These are phyloP conservation scores for Liasis olivaceus DNA, from an alignment of 2,797 vertebrate genomes.

Conservation along the genomic window DNA sequence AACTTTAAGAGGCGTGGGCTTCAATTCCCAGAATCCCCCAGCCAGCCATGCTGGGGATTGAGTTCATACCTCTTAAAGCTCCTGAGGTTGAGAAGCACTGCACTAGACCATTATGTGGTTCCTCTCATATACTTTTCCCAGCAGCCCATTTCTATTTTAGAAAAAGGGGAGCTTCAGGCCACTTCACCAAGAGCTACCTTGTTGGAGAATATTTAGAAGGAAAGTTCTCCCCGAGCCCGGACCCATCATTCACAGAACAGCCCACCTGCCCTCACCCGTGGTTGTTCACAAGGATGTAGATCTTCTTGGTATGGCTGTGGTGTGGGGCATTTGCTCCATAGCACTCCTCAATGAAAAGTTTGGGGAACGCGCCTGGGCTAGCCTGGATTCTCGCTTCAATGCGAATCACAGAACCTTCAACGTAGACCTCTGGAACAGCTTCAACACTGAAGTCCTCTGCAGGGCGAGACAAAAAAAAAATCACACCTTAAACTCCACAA, in stretches of 20 bases:
- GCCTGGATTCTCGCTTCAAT: conserved; percentile 80
- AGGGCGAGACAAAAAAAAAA: not conserved
- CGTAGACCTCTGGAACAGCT: conserved; percentile 63
- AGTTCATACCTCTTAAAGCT: no score
- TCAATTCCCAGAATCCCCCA: no score
- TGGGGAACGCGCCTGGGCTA: conserved; percentile 72
- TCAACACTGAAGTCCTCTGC: conserved; percentile 70
- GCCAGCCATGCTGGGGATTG: no score
- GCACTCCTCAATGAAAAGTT: conserved; percentile 80
- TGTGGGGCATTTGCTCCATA: conserved; percentile 58
- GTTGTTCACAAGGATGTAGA: conserved; percentile 76
- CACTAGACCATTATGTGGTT: no score
- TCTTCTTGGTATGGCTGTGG: conserved; percentile 44
- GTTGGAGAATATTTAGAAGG: not conserved
- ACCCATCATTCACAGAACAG: not conserved
- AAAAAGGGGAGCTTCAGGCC: not conserved
- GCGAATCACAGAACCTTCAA: conserved; percentile 71
- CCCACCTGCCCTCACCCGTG: conserved; percentile 71
- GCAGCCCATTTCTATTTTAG: not conserved
- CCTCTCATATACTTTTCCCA: no score
- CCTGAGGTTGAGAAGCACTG: no score
- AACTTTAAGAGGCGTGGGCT: no score
- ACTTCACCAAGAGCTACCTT: not conserved
- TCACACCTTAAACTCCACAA: not conserved
- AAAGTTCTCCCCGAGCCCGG: not conserved